Evolutionary conservation across 2,888 invertebrate genomes (phyloP).

Genomic region (Acrobasis repandana): DNA sequence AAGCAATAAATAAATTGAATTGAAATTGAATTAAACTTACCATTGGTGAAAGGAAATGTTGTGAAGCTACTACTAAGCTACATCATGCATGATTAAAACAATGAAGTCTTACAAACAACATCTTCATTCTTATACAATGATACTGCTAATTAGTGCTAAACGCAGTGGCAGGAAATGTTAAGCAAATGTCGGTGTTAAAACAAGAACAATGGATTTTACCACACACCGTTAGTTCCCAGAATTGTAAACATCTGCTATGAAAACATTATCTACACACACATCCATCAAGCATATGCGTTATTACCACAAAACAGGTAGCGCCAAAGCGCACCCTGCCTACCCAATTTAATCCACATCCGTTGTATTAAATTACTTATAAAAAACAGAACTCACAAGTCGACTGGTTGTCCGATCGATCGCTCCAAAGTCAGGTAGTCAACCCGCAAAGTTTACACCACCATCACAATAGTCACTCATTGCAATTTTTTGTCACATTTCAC

Average conservation of each 20-base stretch:
- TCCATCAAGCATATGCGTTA: conserved; percentile 46
- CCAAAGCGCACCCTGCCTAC: conserved; percentile 76
- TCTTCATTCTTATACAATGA: conserved; percentile 45
- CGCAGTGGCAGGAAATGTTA: conserved; percentile 70
- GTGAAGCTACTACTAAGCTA: conserved; percentile 2
- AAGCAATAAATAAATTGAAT: no score
- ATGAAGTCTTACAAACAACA: conserved; percentile 30
- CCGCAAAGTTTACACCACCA: conserved; percentile 76
- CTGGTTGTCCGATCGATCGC: conserved; percentile 69
- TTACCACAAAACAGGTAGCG: conserved; percentile 77
- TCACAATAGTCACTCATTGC: conserved; percentile 70
- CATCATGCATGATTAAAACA: not conserved
- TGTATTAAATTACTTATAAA: conserved; percentile 76
- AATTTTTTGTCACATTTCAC: conserved; percentile 82
- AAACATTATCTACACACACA: conserved; percentile 57
- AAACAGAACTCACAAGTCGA: conserved; percentile 75
- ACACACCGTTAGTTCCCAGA: conserved; percentile 65
- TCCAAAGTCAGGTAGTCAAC: conserved; percentile 73
- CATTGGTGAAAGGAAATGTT: conserved; percentile 2
- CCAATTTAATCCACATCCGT: conserved; percentile 81
- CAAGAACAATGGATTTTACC: conserved; percentile 65
- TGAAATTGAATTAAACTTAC: no score
- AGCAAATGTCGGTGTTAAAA: conserved; percentile 56
- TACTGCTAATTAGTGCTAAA: conserved; percentile 62
- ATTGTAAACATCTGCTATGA: conserved; percentile 61